phyloP scores from a whole-genome alignment of 2,113 vertebrate genomes.

The Pelobates fuscus region DNA sequence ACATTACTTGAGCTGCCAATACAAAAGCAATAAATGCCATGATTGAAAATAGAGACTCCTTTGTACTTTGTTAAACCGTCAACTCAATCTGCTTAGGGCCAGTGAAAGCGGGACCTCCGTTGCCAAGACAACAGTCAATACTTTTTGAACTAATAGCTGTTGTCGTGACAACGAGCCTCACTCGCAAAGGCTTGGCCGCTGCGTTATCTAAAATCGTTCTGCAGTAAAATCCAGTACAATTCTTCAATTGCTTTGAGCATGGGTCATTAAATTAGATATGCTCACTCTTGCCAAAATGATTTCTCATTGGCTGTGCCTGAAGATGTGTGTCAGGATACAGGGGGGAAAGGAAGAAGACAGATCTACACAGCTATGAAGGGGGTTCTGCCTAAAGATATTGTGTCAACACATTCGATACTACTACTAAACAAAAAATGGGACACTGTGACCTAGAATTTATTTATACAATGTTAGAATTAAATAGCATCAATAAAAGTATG shows the following conservation, averaged over 20 bases:
- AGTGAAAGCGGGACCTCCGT: conserved; percentile 37
- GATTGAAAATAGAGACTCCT: conserved; percentile 20
- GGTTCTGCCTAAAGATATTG: neutral
- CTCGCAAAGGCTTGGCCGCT: conserved; percentile 25
- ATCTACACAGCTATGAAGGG: neutral
- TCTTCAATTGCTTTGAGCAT: conserved; percentile 14
- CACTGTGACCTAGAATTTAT: too few species aligned
- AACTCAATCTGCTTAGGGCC: conserved; percentile 36
- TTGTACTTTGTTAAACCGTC: conserved; percentile 29
- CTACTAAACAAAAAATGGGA: too few species aligned
- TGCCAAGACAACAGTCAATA: conserved; percentile 43
- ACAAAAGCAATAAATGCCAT: conserved; percentile 27
- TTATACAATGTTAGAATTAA: too few species aligned
- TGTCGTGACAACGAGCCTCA: conserved; percentile 27
- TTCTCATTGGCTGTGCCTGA: conserved; percentile 14
- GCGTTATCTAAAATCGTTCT: conserved; percentile 27
- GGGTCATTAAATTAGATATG: conserved; percentile 23
- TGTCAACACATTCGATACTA: too few species aligned
- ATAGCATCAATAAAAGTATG: too few species aligned
- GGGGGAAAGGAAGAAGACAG: neutral
- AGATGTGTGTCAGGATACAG: neutral
- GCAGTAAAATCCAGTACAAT: conserved; percentile 33
- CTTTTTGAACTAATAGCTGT: conserved; percentile 43
- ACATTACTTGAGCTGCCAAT: conserved; percentile 17
- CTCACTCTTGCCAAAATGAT: conserved; percentile 9